Percentiles rank a stretch among this genome's conserved stretches.
Evolutionary conservation across 2,113 vertebrate species (phyloP).

Genomic region (Chinchilla lanigera): DNA sequence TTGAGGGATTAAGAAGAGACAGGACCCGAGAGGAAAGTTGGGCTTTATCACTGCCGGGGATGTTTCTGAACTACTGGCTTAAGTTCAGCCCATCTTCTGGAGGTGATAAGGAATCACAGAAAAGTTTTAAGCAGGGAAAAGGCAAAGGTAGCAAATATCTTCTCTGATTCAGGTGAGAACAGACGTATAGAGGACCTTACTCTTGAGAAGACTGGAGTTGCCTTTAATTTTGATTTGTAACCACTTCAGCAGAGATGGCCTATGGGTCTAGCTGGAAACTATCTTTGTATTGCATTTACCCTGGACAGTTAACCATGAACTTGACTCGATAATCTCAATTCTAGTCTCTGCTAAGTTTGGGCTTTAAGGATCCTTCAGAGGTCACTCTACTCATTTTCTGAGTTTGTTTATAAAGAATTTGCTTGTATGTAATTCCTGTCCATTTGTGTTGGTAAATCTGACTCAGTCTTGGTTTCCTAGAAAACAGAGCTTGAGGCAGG

Average conservation of each 20-base stretch:
- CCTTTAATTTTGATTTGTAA: not conserved
- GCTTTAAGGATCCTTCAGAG: not conserved
- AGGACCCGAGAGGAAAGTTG: not conserved
- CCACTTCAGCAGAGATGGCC: not conserved
- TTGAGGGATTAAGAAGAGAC: not conserved
- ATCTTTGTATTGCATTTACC: not conserved
- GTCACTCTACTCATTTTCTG: not conserved
- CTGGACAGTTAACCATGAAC: not conserved
- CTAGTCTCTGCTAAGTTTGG: not conserved
- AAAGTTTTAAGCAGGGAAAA: not conserved
- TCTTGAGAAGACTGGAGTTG: not conserved
- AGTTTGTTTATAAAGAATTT: not conserved
- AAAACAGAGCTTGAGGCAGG: not conserved
- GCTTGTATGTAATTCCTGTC: not conserved
- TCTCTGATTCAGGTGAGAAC: not conserved
- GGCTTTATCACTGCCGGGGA: not conserved
- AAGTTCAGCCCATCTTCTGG: not conserved
- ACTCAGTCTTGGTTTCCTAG: not conserved
- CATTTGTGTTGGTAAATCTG: not conserved
- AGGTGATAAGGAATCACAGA: not conserved
- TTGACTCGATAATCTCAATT: not conserved
- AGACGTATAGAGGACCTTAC: not conserved
- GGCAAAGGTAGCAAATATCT: not conserved
- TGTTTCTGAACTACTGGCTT: not conserved
- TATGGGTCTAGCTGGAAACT: not conserved